A percentile compares a stretch with the other conserved stretches of the same genome.
Conservation (phyloP, 2,888 invertebrate genomes). For the Nebria salina region DNA sequence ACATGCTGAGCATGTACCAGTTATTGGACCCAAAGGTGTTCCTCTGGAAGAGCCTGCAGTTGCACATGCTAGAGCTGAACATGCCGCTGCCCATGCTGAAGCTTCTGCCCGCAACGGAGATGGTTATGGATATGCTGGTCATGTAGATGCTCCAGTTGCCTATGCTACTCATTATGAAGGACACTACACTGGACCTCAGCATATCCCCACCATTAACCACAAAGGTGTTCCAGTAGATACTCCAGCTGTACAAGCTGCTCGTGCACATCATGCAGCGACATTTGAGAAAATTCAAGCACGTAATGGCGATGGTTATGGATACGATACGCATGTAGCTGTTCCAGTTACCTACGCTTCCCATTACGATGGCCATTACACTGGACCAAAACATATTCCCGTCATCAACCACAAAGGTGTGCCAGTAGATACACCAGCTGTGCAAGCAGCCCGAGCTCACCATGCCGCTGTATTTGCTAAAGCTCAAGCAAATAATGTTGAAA, state of each 20-base stretch:
- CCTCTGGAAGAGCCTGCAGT: constrained; percentile 70
- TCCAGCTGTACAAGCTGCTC: constrained; percentile 66
- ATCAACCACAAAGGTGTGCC: constrained; percentile 57
- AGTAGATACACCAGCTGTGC: constrained; percentile 64
- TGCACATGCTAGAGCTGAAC: constrained; percentile 31
- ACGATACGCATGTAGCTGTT: constrained; percentile 56
- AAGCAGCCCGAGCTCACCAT: constrained; percentile 65
- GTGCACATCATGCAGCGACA: constrained; percentile 64
- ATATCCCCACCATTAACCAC: constrained; percentile 52
- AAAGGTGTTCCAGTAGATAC: constrained; percentile 66
- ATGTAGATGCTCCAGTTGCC: constrained; percentile 26
- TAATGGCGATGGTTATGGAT: not conserved
- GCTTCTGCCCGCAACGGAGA: constrained; percentile 11
- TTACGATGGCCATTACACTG: constrained; percentile 50
- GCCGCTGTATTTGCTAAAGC: constrained; percentile 62
- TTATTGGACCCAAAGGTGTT: constrained; percentile 65
- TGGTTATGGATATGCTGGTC: constrained; percentile 25
- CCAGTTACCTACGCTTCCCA: constrained; percentile 41
- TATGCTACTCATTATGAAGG: constrained; percentile 47
- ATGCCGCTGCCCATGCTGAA: constrained; percentile 61
- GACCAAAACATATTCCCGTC: constrained; percentile 50
- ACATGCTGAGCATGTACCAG: constrained; percentile 58
- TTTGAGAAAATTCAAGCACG: constrained; percentile 55
- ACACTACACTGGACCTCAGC: constrained; percentile 32
- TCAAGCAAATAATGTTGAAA: constrained; percentile 49